phyloP scores from a whole-genome alignment of 2,113 vertebrate species.

The Muntiacus muntjak region DNA sequence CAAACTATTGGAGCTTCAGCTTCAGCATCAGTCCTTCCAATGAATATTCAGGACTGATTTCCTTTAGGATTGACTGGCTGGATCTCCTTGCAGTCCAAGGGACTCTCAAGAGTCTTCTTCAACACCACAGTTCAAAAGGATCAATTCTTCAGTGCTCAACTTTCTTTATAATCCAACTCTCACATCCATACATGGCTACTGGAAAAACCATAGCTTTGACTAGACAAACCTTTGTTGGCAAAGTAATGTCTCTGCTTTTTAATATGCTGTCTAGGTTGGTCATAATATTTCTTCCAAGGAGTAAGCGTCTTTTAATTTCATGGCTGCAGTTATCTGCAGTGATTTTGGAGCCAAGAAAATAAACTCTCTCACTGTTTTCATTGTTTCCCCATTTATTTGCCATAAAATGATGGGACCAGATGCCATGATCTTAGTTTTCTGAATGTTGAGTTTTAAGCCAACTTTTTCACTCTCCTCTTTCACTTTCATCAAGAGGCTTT shows the following conservation, averaged over 20 bases:
- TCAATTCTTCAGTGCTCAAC: not conserved
- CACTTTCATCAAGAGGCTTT: not conserved
- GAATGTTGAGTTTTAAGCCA: not conserved
- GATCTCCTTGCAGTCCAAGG: not conserved
- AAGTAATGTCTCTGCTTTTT: not conserved
- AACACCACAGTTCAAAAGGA: not conserved
- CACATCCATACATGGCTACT: not conserved
- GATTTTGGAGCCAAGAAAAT: not conserved
- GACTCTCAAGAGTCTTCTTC: not conserved
- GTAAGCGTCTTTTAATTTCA: not conserved
- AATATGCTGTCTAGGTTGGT: not conserved
- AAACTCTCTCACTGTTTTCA: not conserved
- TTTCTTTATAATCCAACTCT: not conserved
- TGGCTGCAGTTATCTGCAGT: not conserved
- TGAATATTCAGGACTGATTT: not conserved
- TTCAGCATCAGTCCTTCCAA: not conserved
- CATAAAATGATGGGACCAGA: not conserved
- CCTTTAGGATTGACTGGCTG: not conserved
- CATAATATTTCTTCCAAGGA: not conserved
- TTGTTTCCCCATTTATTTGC: not conserved
- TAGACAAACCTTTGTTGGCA: not conserved
- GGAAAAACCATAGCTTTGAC: not conserved
- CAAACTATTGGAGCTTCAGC: not conserved
- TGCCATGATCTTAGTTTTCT: not conserved
- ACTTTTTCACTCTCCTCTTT: not conserved